phyloP scores from a whole-genome alignment of 2,888 invertebrate genomes.

The Bimastos eiseni region DNA sequence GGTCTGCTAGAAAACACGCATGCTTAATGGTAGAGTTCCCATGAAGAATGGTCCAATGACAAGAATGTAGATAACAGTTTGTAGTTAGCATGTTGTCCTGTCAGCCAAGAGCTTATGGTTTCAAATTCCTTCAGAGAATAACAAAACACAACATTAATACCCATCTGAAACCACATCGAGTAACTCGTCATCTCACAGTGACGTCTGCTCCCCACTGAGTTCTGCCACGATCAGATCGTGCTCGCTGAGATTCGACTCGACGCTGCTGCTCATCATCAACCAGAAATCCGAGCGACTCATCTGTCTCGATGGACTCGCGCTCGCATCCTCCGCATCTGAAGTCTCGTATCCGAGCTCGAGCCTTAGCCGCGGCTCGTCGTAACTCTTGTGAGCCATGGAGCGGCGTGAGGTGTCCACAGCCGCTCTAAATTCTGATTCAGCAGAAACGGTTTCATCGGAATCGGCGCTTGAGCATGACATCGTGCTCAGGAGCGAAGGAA shows the following conservation, averaged over 20 bases:
- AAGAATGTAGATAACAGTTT: too few relatives aligned
- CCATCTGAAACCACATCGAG: neutral
- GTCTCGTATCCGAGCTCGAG: constrained; percentile 24
- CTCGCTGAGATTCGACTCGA: constrained; percentile 18
- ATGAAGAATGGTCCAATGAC: too few relatives aligned
- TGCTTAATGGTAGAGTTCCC: too few relatives aligned
- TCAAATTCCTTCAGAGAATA: too few relatives aligned
- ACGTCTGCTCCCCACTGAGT: neutral
- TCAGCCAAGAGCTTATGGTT: too few relatives aligned
- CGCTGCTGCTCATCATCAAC: constrained; percentile 20
- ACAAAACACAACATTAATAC: too few relatives aligned
- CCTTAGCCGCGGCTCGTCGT: constrained; percentile 27
- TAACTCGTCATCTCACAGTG: neutral
- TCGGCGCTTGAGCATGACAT: neutral
- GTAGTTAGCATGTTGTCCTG: too few relatives aligned
- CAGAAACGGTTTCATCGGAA: neutral
- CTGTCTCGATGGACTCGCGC: constrained; percentile 14
- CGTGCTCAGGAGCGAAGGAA: neutral
- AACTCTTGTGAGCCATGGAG: constrained; percentile 16
- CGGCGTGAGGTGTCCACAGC: neutral
- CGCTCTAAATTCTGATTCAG: neutral
- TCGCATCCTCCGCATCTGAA: neutral
- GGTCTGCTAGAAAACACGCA: too few relatives aligned
- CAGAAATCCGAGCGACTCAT: constrained; percentile 26
- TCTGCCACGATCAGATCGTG: constrained; percentile 22